Conservation (phyloP, 2,888 invertebrate genomes). For the Lasioglossum pauxillum region DNA sequence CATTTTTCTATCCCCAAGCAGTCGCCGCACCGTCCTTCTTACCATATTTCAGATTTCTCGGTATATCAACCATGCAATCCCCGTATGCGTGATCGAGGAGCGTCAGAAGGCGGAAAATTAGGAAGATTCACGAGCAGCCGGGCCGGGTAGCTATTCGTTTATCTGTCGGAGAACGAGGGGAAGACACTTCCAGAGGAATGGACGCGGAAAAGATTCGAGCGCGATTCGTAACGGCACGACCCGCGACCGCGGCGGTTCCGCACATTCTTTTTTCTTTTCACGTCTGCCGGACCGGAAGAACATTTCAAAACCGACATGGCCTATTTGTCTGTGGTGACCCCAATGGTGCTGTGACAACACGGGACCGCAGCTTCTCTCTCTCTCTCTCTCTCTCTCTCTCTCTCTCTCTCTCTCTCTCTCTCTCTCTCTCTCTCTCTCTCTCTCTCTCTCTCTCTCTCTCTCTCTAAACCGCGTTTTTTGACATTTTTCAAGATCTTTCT, state of each 20-base stretch:
- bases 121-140: constrained; percentile 63
- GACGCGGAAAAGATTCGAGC: constrained; percentile 38
- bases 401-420: constrained; percentile 23
- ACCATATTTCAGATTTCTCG: constrained; percentile 30
- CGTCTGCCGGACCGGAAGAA: constrained; percentile 50
- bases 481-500: constrained; percentile 62
- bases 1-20: constrained; percentile 33
- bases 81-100: constrained; percentile 33
- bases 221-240: constrained; percentile 30
- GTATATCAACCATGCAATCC: constrained; percentile 36
- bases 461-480: constrained; percentile 42
- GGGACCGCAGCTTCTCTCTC: constrained; percentile 24
- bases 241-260: constrained; percentile 14
- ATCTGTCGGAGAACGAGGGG: constrained; percentile 37
- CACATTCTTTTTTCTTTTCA: constrained; percentile 36
- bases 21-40: constrained; percentile 9
- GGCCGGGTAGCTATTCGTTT: constrained; percentile 46
- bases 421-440: constrained; percentile 21
- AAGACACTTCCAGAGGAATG: constrained; percentile 8
- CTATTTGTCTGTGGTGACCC: constrained; percentile 67
- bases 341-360: constrained; percentile 54
- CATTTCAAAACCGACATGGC: constrained; percentile 64
- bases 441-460: constrained; percentile 23
- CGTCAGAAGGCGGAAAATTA: constrained; percentile 57
- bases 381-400: too few relatives aligned